These are phyloP conservation scores for Chironomus striatipennis DNA, from an alignment of 1,140 invertebrate genomes.

Conservation along the genomic window DNA sequence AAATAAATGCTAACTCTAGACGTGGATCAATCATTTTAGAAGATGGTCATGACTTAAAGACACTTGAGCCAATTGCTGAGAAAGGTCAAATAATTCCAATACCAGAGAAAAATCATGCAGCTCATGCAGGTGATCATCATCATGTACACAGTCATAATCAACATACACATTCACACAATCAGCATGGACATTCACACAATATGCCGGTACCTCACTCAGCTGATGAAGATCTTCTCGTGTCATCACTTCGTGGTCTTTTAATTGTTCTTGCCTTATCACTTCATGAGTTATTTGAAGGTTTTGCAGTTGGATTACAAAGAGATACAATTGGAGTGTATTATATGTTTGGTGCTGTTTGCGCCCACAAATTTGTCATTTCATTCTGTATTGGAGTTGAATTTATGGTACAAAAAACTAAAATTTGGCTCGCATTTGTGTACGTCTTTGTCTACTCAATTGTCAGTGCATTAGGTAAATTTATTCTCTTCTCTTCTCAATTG, in stretches of 20 bases:
- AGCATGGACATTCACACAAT: constrained; percentile 44
- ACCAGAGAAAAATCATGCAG: constrained; percentile 28
- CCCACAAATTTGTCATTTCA: constrained; percentile 84
- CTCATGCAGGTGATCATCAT: constrained; percentile 38
- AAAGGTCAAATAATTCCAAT: neutral
- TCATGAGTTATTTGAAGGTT: constrained; percentile 86
- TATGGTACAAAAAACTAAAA: constrained; percentile 55
- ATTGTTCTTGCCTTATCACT: constrained; percentile 81
- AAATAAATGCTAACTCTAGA: neutral
- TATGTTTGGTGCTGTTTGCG: constrained; percentile 73
- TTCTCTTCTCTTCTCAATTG: neutral
- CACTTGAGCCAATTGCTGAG: neutral
- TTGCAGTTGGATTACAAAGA: constrained; percentile 75
- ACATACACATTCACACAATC: constrained; percentile 39
- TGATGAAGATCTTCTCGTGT: constrained; percentile 50
- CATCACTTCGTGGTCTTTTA: constrained; percentile 61
- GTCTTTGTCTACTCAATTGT: constrained; percentile 70
- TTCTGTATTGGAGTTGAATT: constrained; percentile 77
- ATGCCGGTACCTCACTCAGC: constrained; percentile 34
- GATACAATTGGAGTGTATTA: constrained; percentile 62
- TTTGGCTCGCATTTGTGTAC: constrained; percentile 53
- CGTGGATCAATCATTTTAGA: neutral
- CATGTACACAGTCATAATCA: constrained; percentile 41
- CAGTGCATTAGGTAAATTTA: constrained; percentile 55
- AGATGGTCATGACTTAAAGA: neutral